Evolutionary conservation across 2,113 vertebrate species (phyloP).

Genomic region (Bothrops jararaca): DNA sequence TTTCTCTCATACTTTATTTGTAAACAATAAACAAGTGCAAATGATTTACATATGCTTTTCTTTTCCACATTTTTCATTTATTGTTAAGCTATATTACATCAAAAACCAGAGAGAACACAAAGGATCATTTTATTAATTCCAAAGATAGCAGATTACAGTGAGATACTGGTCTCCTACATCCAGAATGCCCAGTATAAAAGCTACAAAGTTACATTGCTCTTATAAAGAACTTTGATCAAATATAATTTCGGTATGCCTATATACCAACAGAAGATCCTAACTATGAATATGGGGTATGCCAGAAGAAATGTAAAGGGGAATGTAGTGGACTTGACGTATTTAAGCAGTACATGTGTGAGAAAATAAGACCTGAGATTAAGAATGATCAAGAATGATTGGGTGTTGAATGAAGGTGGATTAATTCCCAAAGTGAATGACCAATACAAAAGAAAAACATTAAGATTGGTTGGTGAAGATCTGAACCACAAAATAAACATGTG

Average conservation of each 20-base stretch:
- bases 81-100: neutral
- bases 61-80: neutral
- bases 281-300: neutral
- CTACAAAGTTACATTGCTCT: neutral
- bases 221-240: neutral
- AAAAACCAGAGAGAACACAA: neutral
- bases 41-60: neutral
- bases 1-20: neutral
- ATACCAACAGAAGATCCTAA: neutral
- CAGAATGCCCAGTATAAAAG: neutral
- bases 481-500: neutral
- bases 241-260: neutral
- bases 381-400: neutral
- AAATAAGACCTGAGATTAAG: neutral
- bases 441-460: neutral
- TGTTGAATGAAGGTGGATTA: neutral
- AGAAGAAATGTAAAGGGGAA: neutral
- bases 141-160: neutral
- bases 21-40: conserved; percentile 9
- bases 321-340: neutral
- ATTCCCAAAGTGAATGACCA: neutral
- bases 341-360: neutral
- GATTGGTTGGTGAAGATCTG: neutral
- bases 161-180: neutral
- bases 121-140: neutral